Evolutionary conservation across 2,888 invertebrate genomes (phyloP), one percentile per base, ranked within the genome.

Genomic region (Nipponacmea schrenckii): DNA sequence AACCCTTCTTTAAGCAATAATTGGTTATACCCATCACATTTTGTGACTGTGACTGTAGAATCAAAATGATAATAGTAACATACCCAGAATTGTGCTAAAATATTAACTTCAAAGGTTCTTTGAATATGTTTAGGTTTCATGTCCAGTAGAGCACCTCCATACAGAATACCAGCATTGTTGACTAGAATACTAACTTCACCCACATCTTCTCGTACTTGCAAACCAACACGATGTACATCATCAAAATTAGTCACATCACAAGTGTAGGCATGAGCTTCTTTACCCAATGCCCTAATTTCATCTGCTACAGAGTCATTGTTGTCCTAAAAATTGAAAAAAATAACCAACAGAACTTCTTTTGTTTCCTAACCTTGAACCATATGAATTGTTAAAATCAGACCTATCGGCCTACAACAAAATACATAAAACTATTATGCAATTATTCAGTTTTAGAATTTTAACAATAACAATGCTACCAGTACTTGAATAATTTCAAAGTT

Each of bases 111-210:
- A 76, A 84, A 81, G 8, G 82, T 83, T 48, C 80, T 74, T 20
- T 79, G 76, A 12, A 85, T 84, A 50, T 81, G 80, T 17, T 73
- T 75, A 68, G 83, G 82, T 26, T 79, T 71, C 69, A 84, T 45
- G 31, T 79, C 74, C 15, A 84, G 76, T 7, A 85, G 64, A 0
- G 80, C 75, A 0, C 79, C 83, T 17, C 84, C 83, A 65, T 83
- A 74, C 26, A 83, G 69, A 26, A 84, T 78, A 1, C 86, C 86
- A n/a, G 85, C 86, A 74, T 86, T 86, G 73, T 85, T 84, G 5
- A 86, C 73, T 14, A 81, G 71, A 8, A 80, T 74, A n/a, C 64
- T 69, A 12, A 81, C 74, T 2, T 79, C 74, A 12, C 84, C 85
- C 0, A 83, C 76, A 8, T 84, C 80, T 70, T 73, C 62, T 14